Base-by-base conservation (phyloP, 92 coral and sea anemone species). In the Actinernus sp. region DNA sequence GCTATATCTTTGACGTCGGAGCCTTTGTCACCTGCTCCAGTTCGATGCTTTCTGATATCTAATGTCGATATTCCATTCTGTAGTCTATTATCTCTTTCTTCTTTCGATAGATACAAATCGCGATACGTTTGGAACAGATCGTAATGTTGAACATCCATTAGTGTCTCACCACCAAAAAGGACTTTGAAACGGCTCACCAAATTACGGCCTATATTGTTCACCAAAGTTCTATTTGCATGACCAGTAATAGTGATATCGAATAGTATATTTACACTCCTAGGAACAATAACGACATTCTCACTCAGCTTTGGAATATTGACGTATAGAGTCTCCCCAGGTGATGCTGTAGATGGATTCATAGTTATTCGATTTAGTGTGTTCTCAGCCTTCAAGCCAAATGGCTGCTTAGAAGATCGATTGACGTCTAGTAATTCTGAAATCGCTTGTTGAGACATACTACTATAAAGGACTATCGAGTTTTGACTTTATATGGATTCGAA, bases 231-330 rank as follows among this genome's bases (percentile, higher is more conserved):
- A 24, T 73, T 60, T 10, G 76, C 60, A 56, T 77, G 84, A 2
- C 84, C 84, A 27, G 76, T 49, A 25, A 77, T 61, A 32, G 12
- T 31, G 0, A 75, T 41, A 58, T 53, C 67, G 31, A 65, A 64
- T 41, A 75, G 58, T 2, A 70, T 10, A 19, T 46, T 41, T 36
- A 75, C 83, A 55, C 83, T 75, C 0, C 83, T 66, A 24, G 75
- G 74, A 6, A 75, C 78, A 1, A 68, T 44, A 0, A 68, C 84
- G 21, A 66, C 62, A 77, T 77, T 77, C 11, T 67, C 84, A 4
- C 69, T 17, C 31, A 77, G 78, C 48, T 77, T 55, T 55, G 84
- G 84, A n/a, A n/a, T n/a, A n/a, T n/a, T n/a, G n/a, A n/a, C n/a
- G n/a, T n/a, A n/a, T n/a, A n/a, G n/a, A n/a, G n/a, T n/a, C n/a